Percentiles rank a stretch among this genome's conserved stretches.
Conservation (phyloP, 1,140 invertebrate genomes). For the Zophobas morio region DNA sequence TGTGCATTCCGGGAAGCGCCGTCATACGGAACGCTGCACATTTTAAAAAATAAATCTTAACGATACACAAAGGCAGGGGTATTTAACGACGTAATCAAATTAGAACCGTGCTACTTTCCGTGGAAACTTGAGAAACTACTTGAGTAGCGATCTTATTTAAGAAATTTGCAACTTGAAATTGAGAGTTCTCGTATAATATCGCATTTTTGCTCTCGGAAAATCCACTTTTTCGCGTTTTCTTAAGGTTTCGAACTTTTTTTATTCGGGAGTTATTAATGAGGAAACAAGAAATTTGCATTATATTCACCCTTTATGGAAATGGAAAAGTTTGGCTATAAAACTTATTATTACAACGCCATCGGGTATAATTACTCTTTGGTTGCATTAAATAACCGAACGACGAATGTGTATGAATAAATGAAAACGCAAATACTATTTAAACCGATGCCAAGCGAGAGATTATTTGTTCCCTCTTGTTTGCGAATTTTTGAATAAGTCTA, state of each 20-base stretch:
- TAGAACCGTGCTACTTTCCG: not conserved
- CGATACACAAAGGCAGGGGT: not conserved
- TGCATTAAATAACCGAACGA: too few relatives aligned
- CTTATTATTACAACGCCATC: constrained; percentile 6
- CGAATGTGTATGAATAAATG: too few relatives aligned
- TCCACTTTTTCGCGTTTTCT: constrained; percentile 13
- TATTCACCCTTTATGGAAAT: constrained; percentile 13
- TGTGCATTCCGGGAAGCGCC: too few relatives aligned
- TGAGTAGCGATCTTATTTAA: constrained; percentile 15
- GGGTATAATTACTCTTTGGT: not conserved
- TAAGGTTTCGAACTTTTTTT: constrained; percentile 18
- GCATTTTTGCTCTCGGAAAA: not conserved
- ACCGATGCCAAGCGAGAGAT: too few relatives aligned
- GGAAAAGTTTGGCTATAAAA: constrained; percentile 26
- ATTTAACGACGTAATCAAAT: constrained; percentile 15
- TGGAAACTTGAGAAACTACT: constrained; percentile 11
- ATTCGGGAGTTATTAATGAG: constrained; percentile 17
- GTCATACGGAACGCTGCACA: too few relatives aligned
- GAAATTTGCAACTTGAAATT: constrained; percentile 31
- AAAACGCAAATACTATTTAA: too few relatives aligned
- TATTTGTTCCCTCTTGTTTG: too few relatives aligned
- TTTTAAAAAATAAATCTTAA: too few relatives aligned
- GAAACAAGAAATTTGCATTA: constrained; percentile 35
- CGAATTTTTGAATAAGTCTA: too few relatives aligned
- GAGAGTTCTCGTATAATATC: not conserved